Base-by-base conservation (phyloP, 2,797 vertebrate species). In the Sebastes paucispinis region DNA sequence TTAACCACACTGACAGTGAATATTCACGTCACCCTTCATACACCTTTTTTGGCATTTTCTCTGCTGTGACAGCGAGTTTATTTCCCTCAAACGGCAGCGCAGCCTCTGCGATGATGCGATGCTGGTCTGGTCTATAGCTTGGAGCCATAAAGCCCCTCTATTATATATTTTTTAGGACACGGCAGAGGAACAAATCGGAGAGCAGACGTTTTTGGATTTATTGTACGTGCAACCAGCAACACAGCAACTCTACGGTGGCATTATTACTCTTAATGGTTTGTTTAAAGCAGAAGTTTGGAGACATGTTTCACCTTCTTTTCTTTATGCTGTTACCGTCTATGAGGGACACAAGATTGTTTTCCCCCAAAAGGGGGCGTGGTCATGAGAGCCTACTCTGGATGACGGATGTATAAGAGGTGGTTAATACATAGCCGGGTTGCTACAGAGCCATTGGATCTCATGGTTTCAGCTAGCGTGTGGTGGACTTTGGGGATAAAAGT, bases 371-470 rank as follows among this genome's bases (percentile, higher is more conserved):
- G 47, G 47, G 47, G 18, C 18, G 47, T 20, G 47, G 18, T 50
- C 47, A 50, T 50, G 47, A 50, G 18, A 50, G 47, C 18, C 18
- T 50, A 50, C 47, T 8, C 47, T 50, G 47, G 0, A 50, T 20
- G 47, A 50, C 2, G 18, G 18, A 50, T n/a, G 47, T 50, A 59
- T 24, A 62, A 83, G 78, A 80, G 77, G 65, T 77, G 73, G 80
- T 75, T 57, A 81, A 43, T 84, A 70, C 75, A 66, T 74, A 81
- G 43, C 50, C 1, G 9, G 8, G 58, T 60, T 80, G 36, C 25
- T 52, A 18, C 50, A 14, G 47, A 86, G 70, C 24, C 22, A 4
- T 50, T 70, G 24, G 54, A 57, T 54, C 50, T 54, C 25, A 29
- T 52, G n/a, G 52, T 70, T 39, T 65, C 55, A 80, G 66, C 12